Evolutionary conservation across 2,797 vertebrate species (phyloP).

Genomic region (Petrocephalus schoutedeni): DNA sequence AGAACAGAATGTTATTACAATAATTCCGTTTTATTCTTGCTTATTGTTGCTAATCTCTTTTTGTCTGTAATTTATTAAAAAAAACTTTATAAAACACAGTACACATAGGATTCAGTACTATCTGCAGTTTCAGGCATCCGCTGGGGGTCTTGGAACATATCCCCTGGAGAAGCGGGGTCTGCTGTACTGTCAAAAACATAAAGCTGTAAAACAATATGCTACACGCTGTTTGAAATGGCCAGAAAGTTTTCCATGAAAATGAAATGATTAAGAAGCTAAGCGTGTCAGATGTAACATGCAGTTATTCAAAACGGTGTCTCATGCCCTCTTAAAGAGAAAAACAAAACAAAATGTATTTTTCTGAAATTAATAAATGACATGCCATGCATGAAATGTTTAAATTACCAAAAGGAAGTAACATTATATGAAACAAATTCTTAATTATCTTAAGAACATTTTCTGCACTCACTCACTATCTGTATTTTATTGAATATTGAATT

Average conservation of each 20-base stretch:
- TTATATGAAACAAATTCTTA: background rate
- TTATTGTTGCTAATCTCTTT: background rate
- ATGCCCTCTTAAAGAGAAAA: background rate
- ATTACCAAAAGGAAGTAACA: background rate
- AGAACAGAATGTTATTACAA: background rate
- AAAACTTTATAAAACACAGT: background rate
- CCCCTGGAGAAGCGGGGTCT: background rate
- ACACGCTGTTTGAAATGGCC: background rate
- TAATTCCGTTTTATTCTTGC: background rate
- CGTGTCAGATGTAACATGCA: background rate
- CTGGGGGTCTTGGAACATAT: background rate
- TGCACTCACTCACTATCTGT: background rate
- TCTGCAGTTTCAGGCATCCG: background rate
- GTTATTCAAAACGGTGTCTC: background rate
- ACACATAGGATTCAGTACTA: background rate
- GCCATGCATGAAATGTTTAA: background rate
- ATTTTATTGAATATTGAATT: background rate
- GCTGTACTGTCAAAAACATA: background rate
- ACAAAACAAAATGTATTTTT: background rate
- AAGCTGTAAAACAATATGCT: background rate
- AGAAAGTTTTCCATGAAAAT: background rate
- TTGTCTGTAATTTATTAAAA: background rate
- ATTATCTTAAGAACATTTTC: background rate
- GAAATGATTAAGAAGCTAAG: background rate
- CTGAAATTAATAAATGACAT: background rate